Evolutionary conservation across 2,113 vertebrate genomes (phyloP), one percentile per base, ranked within the genome.

Genomic region (Cettia cetti): DNA sequence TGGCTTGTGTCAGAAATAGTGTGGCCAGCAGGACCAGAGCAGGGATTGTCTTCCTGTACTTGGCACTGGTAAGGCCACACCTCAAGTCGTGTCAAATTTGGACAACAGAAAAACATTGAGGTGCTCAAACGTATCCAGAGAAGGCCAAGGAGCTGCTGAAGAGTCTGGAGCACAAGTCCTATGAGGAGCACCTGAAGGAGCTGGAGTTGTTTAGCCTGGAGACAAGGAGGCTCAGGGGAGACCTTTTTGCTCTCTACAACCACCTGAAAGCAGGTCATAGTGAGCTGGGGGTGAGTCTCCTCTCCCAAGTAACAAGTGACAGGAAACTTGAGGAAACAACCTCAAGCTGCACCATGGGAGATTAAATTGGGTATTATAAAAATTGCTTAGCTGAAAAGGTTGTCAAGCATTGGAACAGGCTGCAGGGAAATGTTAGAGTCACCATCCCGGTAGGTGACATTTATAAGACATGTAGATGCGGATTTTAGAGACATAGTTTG

Each of bases 31-130:
- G 63, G 40, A 53, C 4, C 2, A 23, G 10, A 45, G 20, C 7
- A 20, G 39, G 10, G 57, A 35, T 44, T 0, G 2, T 35, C 1
- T 8, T 11, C 22, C 11, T 39, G 24, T 52, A 31, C 11, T 53
- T 2, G 0, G 39, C 16, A 7, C 37, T 80, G 37, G 37, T 40
- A 18, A 60, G 11, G 40, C 31, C 1, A 8, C 60, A 20, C 23
- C 31, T 57, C 0, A 0, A 59, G 20, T 45, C 14, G 28, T 42
- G 15, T 28, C 20, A 9, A 12, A 17, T 60, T 35, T 60, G 45
- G 33, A n/a, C 14, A 15, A 17, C 13, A 60, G 10, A 15, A 66
- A 40, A 17, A 37, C 27, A n/a, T 2, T 40, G 45, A 66, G 21
- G 8, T 47, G 21, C 66, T 74, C 0, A 0, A 53, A 10, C 1